phyloP scores from a whole-genome alignment of 2,113 vertebrate genomes.

The Bothrops jararaca region DNA sequence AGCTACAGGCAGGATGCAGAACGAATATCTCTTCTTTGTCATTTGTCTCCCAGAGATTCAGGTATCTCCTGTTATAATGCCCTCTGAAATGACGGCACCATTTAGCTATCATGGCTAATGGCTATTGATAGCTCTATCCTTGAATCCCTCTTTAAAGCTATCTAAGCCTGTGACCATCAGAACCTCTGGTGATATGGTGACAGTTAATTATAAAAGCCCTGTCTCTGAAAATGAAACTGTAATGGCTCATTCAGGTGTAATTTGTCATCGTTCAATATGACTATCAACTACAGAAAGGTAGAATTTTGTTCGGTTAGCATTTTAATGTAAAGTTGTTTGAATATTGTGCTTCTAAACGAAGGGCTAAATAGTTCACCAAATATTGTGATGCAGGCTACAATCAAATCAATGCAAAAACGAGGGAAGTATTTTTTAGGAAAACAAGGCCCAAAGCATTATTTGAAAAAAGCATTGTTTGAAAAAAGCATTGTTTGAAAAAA shows the following conservation, averaged over 20 bases:
- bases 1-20: not conserved
- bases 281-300: not conserved
- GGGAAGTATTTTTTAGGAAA: not conserved
- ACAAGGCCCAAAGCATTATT: not conserved
- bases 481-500: not conserved
- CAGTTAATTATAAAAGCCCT: not conserved
- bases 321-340: not conserved
- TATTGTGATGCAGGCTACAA: not conserved
- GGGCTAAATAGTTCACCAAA: not conserved
- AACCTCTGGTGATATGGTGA: not conserved
- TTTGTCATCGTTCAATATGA: not conserved
- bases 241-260: slow-evolving; percentile 4
- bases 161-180: not conserved
- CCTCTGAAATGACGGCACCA: not conserved
- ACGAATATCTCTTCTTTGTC: not conserved
- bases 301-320: not conserved
- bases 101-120: not conserved
- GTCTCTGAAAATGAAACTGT: slow-evolving; percentile 5
- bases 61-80: not conserved
- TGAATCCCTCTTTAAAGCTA: not conserved
- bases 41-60: not conserved
- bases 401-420: not conserved
- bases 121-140: not conserved
- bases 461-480: not conserved
- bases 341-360: not conserved